Evolutionary conservation across 2,888 invertebrate genomes (phyloP).

Genomic region (Lasius platythorax): DNA sequence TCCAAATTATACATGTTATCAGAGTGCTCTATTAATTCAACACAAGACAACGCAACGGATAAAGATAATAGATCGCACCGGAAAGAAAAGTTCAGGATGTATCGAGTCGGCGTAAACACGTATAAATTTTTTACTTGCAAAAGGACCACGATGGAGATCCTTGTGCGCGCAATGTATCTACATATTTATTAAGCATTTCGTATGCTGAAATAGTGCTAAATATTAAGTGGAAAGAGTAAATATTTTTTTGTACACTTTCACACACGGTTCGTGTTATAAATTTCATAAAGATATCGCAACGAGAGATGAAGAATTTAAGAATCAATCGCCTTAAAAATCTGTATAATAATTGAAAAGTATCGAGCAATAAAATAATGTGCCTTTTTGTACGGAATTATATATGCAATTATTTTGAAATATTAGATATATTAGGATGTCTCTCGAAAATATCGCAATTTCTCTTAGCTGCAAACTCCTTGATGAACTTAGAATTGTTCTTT

Average conservation of each 20-base stretch:
- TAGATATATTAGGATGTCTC: neutral
- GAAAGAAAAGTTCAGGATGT: conserved; percentile 30
- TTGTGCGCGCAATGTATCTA: conserved; percentile 30
- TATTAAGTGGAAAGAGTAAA: conserved; percentile 52
- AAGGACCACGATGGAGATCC: conserved; percentile 24
- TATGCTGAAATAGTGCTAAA: conserved; percentile 57
- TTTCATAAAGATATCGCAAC: conserved; percentile 23
- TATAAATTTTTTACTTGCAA: conserved; percentile 14
- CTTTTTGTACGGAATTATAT: neutral
- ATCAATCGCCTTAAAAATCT: neutral
- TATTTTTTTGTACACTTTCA: conserved; percentile 23
- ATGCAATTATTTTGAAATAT: conserved; percentile 1
- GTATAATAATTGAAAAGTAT: neutral
- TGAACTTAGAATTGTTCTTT: neutral
- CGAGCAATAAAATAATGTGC: neutral
- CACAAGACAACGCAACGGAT: conserved; percentile 26
- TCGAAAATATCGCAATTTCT: conserved; percentile 15
- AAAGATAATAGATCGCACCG: neutral
- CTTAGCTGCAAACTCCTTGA: neutral
- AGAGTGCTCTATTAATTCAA: conserved; percentile 34
- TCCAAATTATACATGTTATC: conserved; percentile 11
- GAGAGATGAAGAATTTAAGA: neutral
- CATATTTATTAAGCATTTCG: conserved; percentile 44
- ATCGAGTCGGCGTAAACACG: conserved; percentile 22
- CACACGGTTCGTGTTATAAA: conserved; percentile 22